phyloP scores from a whole-genome alignment of 1,140 invertebrate species.

The Ridgeia piscesae region DNA sequence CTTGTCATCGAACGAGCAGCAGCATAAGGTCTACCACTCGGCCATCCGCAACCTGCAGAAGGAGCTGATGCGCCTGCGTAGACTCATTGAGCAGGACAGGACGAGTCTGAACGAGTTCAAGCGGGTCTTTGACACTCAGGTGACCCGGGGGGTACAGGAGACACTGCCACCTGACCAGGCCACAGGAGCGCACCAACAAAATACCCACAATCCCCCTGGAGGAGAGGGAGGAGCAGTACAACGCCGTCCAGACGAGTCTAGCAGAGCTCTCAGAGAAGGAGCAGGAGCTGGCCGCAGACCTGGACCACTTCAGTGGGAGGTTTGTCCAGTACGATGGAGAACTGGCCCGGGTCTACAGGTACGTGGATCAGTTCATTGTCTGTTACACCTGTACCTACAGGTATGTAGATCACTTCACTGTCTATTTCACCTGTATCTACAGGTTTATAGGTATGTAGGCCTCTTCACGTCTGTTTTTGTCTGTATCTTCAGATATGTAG shows the following conservation, averaged over 20 bases:
- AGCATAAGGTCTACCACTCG: neutral
- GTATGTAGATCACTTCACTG: neutral
- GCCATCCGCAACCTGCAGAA: neutral
- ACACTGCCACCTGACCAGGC: neutral
- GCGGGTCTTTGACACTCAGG: neutral
- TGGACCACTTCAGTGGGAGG: slow-evolving; percentile 1
- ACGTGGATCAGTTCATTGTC: neutral
- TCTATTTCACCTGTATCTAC: neutral
- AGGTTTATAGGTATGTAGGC: neutral
- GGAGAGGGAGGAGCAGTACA: slow-evolving; percentile 8
- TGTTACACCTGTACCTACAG: neutral
- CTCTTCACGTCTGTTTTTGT: too few relatives aligned
- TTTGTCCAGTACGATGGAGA: neutral
- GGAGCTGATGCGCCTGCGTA: neutral
- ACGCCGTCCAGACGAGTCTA: neutral
- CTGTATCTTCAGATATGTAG: too few relatives aligned
- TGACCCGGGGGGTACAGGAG: neutral
- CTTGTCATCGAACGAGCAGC: neutral
- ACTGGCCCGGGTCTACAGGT: neutral
- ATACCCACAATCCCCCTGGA: neutral
- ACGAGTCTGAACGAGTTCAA: slow-evolving; percentile 6
- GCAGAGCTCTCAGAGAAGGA: neutral
- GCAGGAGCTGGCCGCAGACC: neutral
- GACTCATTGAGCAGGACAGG: neutral
- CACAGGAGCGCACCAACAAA: neutral